phyloP scores from a whole-genome alignment of 1,140 invertebrate genomes.

The Saccostrea cuccullata region DNA sequence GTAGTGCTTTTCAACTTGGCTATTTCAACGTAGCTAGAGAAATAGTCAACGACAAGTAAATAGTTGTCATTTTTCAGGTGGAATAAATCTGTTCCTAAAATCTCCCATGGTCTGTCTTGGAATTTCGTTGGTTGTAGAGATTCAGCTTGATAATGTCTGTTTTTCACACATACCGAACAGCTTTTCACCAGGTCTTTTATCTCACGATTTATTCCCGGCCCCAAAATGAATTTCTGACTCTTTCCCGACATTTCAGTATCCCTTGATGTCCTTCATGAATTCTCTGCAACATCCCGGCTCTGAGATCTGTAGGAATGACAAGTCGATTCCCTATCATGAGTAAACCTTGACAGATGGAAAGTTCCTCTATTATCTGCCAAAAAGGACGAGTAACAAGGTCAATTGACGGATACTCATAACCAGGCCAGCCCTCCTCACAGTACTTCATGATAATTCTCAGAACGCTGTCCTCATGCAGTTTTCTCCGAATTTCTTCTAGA shows the following conservation, averaged over 20 bases:
- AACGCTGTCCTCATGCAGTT: neutral
- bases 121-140: slow-evolving; percentile 3
- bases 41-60: too few species aligned
- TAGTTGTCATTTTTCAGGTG: neutral
- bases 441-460: slow-evolving; percentile 33
- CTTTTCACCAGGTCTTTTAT: slow-evolving; percentile 25
- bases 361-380: slow-evolving; percentile 38
- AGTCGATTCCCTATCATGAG: too few species aligned
- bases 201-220: slow-evolving; percentile 23
- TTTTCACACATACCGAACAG: slow-evolving; percentile 36
- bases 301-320: slow-evolving; percentile 63
- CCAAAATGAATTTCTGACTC: slow-evolving; percentile 35
- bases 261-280: slow-evolving; percentile 72
- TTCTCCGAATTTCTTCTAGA: too few species aligned
- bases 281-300: slow-evolving; percentile 66
- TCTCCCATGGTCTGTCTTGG: neutral
- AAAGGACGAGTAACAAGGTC: slow-evolving; percentile 27
- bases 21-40: too few species aligned
- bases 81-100: neutral
- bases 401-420: slow-evolving; percentile 20
- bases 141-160: slow-evolving; percentile 24
- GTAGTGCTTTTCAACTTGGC: too few species aligned
- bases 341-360: too few species aligned
- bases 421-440: slow-evolving; percentile 31
- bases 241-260: slow-evolving; percentile 57